A percentile compares a stretch with the other conserved stretches of the same genome.
Conservation (phyloP, 2,888 invertebrate species). For the Ferdinandea cuprea region DNA sequence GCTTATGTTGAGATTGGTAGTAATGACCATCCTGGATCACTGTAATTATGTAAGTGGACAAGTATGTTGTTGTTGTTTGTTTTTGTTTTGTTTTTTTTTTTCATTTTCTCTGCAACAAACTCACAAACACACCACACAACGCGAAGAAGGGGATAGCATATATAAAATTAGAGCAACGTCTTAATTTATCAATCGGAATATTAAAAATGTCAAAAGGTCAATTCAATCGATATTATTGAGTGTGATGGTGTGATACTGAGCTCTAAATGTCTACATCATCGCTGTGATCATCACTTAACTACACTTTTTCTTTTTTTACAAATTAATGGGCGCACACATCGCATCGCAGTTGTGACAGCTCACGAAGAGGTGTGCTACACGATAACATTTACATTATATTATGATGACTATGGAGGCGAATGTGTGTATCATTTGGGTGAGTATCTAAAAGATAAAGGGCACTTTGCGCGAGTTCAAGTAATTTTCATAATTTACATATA, state of each 20-base stretch:
- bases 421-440: background rate
- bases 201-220: slow-evolving; percentile 47
- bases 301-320: background rate
- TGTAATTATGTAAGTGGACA: slow-evolving; percentile 5
- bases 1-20: slow-evolving; percentile 11
- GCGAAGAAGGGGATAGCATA: background rate
- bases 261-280: slow-evolving; percentile 11
- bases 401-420: background rate
- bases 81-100: background rate
- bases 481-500: slow-evolving; percentile 6
- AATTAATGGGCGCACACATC: background rate
- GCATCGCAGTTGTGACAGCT: background rate
- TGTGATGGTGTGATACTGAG: slow-evolving; percentile 13
- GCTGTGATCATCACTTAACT: slow-evolving; percentile 8
- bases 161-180: slow-evolving; percentile 26
- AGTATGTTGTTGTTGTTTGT: background rate
- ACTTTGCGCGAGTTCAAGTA: background rate
- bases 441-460: background rate
- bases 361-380: background rate
- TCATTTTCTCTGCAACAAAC: no score
- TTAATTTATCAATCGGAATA: slow-evolving; percentile 36
- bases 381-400: background rate
- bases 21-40: slow-evolving; percentile 1
- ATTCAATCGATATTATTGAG: slow-evolving; percentile 53
- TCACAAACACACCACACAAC: background rate